A percentile compares a stretch with the other conserved stretches of the same genome.
Conservation (phyloP, 1,140 invertebrate species). For the Sarcophaga peregrina region DNA sequence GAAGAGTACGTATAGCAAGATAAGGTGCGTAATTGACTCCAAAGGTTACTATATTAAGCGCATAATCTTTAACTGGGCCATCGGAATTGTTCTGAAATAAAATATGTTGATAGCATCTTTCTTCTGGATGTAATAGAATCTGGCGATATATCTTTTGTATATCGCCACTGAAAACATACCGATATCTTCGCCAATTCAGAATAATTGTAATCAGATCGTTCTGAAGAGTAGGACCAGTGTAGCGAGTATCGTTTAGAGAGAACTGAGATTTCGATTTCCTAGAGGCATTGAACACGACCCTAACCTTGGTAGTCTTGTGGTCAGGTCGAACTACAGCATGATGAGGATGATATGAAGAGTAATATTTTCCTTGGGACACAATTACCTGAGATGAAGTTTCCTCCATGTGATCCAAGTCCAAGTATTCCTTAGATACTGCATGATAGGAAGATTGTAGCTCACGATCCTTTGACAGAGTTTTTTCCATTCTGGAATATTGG, state of each 20-base stretch:
- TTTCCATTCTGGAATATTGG: neutral
- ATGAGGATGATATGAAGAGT: slow-evolving; percentile 32
- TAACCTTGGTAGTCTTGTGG: neutral
- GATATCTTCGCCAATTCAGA: slow-evolving; percentile 30
- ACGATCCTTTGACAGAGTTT: neutral
- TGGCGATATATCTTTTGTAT: slow-evolving; percentile 31
- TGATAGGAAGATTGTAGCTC: neutral
- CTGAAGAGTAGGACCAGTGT: slow-evolving; percentile 27
- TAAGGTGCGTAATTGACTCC: slow-evolving; percentile 29
- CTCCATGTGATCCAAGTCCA: too few species aligned
- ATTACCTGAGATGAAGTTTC: too few species aligned
- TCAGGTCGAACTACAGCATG: neutral
- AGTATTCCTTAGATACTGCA: neutral
- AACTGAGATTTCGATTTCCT: neutral
- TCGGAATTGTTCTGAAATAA: neutral
- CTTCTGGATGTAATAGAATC: slow-evolving; percentile 7
- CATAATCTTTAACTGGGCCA: slow-evolving; percentile 2
- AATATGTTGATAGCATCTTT: slow-evolving; percentile 21
- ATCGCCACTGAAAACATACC: slow-evolving; percentile 29
- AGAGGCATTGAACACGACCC: slow-evolving; percentile 14
- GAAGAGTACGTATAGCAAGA: slow-evolving; percentile 28
- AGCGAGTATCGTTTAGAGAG: slow-evolving; percentile 24
- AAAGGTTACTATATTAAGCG: slow-evolving; percentile 16
- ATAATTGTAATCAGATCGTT: neutral
- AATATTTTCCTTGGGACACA: slow-evolving; percentile 26